Evolutionary conservation across 2,888 invertebrate species (phyloP).

Genomic region (Apamea anceps): DNA sequence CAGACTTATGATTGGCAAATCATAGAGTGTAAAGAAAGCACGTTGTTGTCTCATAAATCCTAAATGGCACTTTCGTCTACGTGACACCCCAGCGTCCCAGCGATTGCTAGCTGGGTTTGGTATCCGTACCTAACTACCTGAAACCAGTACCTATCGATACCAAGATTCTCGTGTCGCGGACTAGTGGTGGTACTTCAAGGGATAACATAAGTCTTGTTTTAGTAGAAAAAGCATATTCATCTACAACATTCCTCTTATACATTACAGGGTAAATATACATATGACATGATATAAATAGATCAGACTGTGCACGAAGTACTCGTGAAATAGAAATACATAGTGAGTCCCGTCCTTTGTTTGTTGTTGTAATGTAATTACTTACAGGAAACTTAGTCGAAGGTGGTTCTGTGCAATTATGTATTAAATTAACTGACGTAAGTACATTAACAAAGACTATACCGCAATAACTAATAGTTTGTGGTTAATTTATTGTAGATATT

Average conservation of each 20-base stretch:
- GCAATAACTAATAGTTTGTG: not conserved
- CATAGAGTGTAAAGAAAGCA: constrained; percentile 37
- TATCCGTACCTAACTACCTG: constrained; percentile 9
- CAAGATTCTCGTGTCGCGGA: constrained; percentile 43
- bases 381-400: constrained; percentile 58
- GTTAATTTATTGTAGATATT: constrained; percentile 10
- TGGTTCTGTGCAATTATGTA: constrained; percentile 42
- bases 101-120: constrained; percentile 12
- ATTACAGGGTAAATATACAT: not conserved
- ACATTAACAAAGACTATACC: constrained; percentile 33
- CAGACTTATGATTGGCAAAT: constrained; percentile 20
- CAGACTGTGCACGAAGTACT: constrained; percentile 2
- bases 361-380: constrained; percentile 41
- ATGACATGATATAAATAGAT: constrained; percentile 19
- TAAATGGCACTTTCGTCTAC: constrained; percentile 38
- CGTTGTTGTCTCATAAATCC: constrained; percentile 33
- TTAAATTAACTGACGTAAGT: constrained; percentile 41
- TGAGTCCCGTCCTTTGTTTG: constrained; percentile 46
- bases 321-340: constrained; percentile 31
- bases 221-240: constrained; percentile 35
- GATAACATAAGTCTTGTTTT: constrained; percentile 49
- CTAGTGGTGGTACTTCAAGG: constrained; percentile 26
- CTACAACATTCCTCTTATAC: constrained; percentile 26
- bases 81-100: constrained; percentile 38
- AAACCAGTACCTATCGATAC: constrained; percentile 50